Conservation (phyloP, 1,140 invertebrate species). For the Drosophila saltans region DNA sequence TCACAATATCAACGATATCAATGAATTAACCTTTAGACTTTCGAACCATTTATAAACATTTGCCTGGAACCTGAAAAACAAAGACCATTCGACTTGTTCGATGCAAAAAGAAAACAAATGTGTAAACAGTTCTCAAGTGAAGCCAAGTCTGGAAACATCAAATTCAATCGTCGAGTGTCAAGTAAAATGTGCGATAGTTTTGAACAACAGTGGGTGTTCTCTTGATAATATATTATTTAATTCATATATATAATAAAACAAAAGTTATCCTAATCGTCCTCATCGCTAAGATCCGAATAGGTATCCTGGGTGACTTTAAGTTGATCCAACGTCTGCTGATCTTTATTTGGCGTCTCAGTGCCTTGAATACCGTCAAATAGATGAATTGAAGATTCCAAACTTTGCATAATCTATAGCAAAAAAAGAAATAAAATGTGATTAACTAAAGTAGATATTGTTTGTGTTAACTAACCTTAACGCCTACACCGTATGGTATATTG, state of each 20-base stretch:
- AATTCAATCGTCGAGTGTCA: neutral
- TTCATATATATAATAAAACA: neutral
- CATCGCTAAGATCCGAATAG: neutral
- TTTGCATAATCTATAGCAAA: too few species aligned
- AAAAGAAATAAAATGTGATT: too few species aligned
- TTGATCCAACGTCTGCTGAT: neutral
- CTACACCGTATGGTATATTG: too few species aligned
- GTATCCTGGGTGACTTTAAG: neutral
- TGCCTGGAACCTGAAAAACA: neutral
- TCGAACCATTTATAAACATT: too few species aligned
- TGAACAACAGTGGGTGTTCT: neutral
- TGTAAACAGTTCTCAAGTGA: neutral
- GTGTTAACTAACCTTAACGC: too few species aligned
- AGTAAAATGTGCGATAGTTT: conserved; percentile 2
- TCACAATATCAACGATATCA: too few species aligned
- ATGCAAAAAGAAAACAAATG: neutral
- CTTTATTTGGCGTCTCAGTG: neutral
- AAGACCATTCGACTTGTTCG: neutral
- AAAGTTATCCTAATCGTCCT: neutral
- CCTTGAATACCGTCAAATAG: neutral
- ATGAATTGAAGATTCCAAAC: too few species aligned
- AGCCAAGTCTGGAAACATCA: neutral
- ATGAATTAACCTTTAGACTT: too few species aligned
- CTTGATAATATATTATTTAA: neutral
- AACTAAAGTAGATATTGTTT: too few species aligned